A percentile compares a stretch with the other conserved stretches of the same genome.
Evolutionary conservation across 2,888 invertebrate genomes (phyloP).

Genomic region (Harmothoe impar): DNA sequence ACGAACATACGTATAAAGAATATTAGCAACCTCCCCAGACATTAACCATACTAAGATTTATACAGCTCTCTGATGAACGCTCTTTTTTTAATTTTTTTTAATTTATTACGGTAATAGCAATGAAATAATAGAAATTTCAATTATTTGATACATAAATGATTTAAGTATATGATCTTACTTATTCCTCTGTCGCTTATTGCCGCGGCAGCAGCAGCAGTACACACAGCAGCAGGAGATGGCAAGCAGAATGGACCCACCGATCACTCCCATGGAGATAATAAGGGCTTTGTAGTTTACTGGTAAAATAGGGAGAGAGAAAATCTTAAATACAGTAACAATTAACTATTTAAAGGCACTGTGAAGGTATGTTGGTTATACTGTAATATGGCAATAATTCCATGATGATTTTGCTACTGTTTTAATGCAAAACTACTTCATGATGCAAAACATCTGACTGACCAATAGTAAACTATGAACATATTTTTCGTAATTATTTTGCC

Average conservation of each 20-base stretch:
- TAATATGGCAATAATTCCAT: too few relatives aligned
- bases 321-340: too few relatives aligned
- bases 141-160: background rate
- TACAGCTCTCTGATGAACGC: too few relatives aligned
- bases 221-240: constrained; percentile 62
- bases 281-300: constrained; percentile 67
- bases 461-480: too few relatives aligned
- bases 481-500: too few relatives aligned
- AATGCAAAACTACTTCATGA: too few relatives aligned
- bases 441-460: too few relatives aligned
- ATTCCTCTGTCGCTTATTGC: constrained; percentile 11
- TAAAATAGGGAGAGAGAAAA: background rate
- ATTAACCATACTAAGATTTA: background rate
- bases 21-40: background rate
- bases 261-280: constrained; percentile 64
- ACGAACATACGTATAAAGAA: too few relatives aligned
- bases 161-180: constrained; percentile 18
- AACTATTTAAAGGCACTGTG: too few relatives aligned
- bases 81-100: background rate
- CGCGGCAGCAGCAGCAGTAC: constrained; percentile 67
- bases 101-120: background rate
- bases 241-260: constrained; percentile 64
- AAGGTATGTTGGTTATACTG: too few relatives aligned
- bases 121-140: background rate
- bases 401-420: too few relatives aligned